phyloP scores from a whole-genome alignment of 2,797 vertebrate genomes.

The Rhynchotus rufescens region DNA sequence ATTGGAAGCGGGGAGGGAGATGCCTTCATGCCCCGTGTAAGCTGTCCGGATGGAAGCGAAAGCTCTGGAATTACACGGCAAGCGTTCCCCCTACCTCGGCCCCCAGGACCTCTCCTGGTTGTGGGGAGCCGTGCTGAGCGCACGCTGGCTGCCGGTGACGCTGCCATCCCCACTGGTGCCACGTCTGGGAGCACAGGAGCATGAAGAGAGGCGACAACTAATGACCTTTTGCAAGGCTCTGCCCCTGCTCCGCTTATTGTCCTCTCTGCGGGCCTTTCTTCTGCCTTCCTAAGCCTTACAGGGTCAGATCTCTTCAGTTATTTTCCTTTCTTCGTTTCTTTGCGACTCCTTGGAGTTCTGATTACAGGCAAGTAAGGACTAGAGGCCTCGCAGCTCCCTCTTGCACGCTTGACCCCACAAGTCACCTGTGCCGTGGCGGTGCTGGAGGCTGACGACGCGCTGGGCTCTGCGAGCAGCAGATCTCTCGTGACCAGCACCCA shows the following conservation, averaged over 20 bases:
- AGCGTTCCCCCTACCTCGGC: too few species aligned
- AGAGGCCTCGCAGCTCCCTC: background rate
- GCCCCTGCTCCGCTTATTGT: conserved; percentile 32
- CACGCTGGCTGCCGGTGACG: background rate
- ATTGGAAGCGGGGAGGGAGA: background rate
- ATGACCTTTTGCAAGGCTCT: conserved; percentile 46
- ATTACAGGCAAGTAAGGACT: background rate
- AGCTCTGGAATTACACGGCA: background rate
- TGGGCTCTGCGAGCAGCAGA: background rate
- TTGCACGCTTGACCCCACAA: background rate
- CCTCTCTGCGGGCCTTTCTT: conserved; percentile 14
- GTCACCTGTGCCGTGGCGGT: background rate
- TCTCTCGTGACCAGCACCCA: background rate
- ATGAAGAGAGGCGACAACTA: background rate
- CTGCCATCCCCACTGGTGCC: background rate
- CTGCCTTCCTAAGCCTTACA: conserved; percentile 24
- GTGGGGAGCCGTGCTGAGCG: background rate
- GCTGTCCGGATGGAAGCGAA: background rate
- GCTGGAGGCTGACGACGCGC: background rate
- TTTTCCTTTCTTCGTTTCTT: conserved; percentile 10
- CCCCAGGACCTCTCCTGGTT: background rate
- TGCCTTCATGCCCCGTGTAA: background rate
- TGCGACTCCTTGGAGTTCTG: background rate
- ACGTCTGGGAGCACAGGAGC: background rate
- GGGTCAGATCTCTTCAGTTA: background rate